Evolutionary conservation across 2,888 invertebrate species (phyloP).

Genomic region (Idaea aversata): DNA sequence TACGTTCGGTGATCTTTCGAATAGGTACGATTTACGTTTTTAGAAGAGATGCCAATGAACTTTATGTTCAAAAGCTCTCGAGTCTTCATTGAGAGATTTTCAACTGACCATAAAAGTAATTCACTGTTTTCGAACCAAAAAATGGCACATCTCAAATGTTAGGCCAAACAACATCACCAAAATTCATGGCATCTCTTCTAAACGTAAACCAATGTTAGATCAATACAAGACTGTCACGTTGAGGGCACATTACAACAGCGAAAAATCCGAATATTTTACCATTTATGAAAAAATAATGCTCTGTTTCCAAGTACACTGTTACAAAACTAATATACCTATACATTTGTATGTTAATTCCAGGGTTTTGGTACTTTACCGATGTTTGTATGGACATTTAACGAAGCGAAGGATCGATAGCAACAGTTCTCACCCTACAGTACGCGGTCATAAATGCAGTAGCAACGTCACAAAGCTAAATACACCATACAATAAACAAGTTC

Average conservation of each 20-base stretch:
- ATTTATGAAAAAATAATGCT: slow-evolving; percentile 69
- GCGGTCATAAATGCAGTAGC: background rate
- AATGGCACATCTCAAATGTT: background rate
- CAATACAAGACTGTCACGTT: slow-evolving; percentile 29
- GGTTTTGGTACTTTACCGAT: slow-evolving; percentile 43
- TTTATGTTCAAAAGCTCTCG: background rate
- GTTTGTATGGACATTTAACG: slow-evolving; percentile 61
- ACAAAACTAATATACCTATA: slow-evolving; percentile 59
- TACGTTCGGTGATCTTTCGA: slow-evolving; percentile 37
- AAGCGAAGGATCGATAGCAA: background rate
- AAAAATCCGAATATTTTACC: slow-evolving; percentile 48
- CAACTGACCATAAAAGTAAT: background rate
- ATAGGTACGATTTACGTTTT: slow-evolving; percentile 6
- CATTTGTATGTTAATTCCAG: slow-evolving; percentile 32
- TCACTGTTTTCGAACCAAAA: background rate
- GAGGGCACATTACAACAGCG: slow-evolving; percentile 28
- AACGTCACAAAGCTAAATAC: too few relatives aligned
- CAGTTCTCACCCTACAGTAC: background rate
- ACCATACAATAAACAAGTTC: too few relatives aligned
- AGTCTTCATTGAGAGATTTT: background rate
- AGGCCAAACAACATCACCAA: slow-evolving; percentile 9
- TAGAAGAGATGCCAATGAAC: background rate
- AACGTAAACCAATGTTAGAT: slow-evolving; percentile 6
- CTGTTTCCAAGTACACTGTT: slow-evolving; percentile 55
- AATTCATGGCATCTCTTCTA: background rate